phyloP scores from a whole-genome alignment of 2,888 invertebrate species.

The Nudaria mundana region DNA sequence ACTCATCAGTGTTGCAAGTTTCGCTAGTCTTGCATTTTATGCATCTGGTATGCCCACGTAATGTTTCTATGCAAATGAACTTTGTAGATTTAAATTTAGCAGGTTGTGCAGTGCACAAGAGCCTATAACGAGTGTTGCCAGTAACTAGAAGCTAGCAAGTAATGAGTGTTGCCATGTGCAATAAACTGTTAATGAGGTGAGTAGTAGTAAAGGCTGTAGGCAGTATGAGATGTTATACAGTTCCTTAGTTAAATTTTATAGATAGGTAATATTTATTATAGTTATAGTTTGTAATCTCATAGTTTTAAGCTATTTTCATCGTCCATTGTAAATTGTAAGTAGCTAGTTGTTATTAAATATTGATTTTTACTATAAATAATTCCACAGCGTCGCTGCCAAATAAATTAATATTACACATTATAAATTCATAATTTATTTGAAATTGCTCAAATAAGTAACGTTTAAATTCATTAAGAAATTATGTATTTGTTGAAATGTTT shows the following conservation, averaged over 20 bases:
- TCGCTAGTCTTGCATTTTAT: slow-evolving; percentile 38
- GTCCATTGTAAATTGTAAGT: slow-evolving; percentile 33
- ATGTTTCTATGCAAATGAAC: slow-evolving; percentile 15
- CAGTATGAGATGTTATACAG: slow-evolving; percentile 31
- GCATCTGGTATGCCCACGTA: slow-evolving; percentile 28
- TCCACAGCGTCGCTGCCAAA: slow-evolving; percentile 32
- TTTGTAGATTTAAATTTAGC: slow-evolving; percentile 20
- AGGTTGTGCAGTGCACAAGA: slow-evolving; percentile 22
- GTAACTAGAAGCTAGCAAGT: slow-evolving; percentile 17
- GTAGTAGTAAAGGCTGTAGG: slow-evolving; percentile 31
- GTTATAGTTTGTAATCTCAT: slow-evolving; percentile 29
- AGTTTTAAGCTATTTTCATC: slow-evolving; percentile 29
- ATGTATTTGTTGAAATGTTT: slow-evolving; percentile 5
- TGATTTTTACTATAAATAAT: slow-evolving; percentile 32
- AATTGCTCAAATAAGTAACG: slow-evolving; percentile 24
- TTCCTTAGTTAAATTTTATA: slow-evolving; percentile 38
- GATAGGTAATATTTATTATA: slow-evolving; percentile 34
- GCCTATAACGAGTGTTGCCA: slow-evolving; percentile 22
- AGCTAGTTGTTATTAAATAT: slow-evolving; percentile 21
- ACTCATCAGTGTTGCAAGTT: slow-evolving; percentile 43
- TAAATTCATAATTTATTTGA: neutral
- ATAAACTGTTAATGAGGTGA: slow-evolving; percentile 28
- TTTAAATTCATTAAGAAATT: slow-evolving; percentile 11
- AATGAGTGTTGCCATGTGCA: slow-evolving; percentile 28
- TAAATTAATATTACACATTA: slow-evolving; percentile 20